A percentile compares a stretch with the other conserved stretches of the same genome.
Evolutionary conservation across 2,113 vertebrate species (phyloP).

Genomic region (Macrotis lagotis): DNA sequence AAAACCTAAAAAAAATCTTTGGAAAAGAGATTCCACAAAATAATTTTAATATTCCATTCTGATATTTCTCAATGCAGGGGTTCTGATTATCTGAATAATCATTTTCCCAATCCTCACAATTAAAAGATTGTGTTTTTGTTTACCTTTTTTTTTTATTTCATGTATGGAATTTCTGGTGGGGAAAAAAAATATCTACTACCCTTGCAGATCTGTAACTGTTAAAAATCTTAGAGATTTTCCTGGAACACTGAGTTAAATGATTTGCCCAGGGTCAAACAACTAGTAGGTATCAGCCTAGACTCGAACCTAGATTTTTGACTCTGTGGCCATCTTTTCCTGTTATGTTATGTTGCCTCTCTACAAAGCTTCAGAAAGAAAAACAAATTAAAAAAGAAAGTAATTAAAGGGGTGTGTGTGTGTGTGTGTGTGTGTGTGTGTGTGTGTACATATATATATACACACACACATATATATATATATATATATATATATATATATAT

Average conservation of each 20-base stretch:
- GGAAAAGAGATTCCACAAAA: background rate
- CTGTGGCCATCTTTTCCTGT: background rate
- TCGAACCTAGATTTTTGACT: background rate
- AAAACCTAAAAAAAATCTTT: no score
- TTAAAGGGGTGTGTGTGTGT: no score
- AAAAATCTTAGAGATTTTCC: background rate
- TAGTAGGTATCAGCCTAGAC: background rate
- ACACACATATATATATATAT: no score
- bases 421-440: no score
- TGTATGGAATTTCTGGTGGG: background rate
- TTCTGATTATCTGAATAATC: background rate
- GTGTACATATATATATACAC: no score
- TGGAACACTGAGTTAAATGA: background rate
- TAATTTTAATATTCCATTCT: background rate
- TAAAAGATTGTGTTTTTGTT: background rate
- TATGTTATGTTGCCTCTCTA: background rate
- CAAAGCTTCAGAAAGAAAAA: background rate
- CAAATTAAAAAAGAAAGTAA: background rate
- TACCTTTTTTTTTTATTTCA: background rate
- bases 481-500: no score
- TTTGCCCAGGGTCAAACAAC: background rate
- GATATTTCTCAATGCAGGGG: background rate
- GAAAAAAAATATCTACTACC: background rate
- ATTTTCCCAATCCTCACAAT: background rate
- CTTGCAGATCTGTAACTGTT: background rate